Percentiles rank a stretch among this genome's conserved stretches.
Evolutionary conservation across 2,113 vertebrate species (phyloP).

Genomic region (Oenanthe melanoleuca): DNA sequence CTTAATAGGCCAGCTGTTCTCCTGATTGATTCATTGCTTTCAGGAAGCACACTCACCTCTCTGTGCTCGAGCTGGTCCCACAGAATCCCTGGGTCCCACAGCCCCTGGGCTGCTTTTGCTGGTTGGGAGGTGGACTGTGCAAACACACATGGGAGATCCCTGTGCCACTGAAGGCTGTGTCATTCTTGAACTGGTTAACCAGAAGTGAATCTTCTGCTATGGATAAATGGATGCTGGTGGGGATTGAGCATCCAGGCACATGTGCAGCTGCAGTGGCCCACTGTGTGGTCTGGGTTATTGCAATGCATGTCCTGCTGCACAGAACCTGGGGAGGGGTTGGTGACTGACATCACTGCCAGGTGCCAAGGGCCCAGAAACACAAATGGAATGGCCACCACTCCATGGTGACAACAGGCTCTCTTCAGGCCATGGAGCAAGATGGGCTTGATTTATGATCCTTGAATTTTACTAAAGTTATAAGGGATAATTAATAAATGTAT

Average conservation of each 20-base stretch:
- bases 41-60: constrained; percentile 4
- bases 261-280: rapidly evolving
- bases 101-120: background rate
- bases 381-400: background rate
- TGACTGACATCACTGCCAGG: background rate
- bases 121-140: background rate
- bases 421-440: background rate
- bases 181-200: background rate
- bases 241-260: background rate
- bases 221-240: background rate
- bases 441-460: background rate
- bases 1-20: constrained; percentile 61
- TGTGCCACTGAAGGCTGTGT: background rate
- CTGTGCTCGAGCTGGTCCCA: background rate
- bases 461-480: background rate
- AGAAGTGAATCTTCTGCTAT: background rate
- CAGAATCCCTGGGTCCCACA: background rate
- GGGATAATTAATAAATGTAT: background rate
- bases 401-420: background rate
- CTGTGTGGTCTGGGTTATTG: background rate
- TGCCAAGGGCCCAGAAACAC: background rate
- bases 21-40: constrained; percentile 62
- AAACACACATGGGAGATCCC: rapidly evolving
- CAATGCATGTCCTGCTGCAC: rapidly evolving
- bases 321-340: background rate